Conservation (phyloP, 1,140 invertebrate species). For the Cyclina sinensis region DNA sequence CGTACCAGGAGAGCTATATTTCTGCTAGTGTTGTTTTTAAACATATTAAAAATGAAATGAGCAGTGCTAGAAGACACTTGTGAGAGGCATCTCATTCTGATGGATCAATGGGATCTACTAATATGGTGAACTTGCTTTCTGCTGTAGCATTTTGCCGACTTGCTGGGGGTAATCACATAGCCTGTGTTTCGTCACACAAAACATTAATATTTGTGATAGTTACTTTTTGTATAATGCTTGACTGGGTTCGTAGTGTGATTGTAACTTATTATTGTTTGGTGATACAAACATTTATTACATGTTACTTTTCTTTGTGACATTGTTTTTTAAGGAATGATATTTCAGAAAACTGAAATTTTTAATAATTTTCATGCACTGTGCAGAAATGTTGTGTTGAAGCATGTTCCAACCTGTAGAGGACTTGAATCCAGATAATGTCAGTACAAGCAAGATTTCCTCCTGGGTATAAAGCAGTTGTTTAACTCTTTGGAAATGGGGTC, state of each 20-base stretch:
- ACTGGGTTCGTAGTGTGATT: slow-evolving; percentile 44
- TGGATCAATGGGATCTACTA: slow-evolving; percentile 30
- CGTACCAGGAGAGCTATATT: background rate
- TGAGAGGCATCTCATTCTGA: slow-evolving; percentile 28
- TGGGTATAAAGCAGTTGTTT: too few relatives aligned
- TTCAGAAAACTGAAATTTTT: slow-evolving; percentile 30
- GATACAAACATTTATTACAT: slow-evolving; percentile 23
- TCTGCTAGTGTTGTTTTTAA: slow-evolving; percentile 20
- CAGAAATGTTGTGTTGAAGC: slow-evolving; percentile 29
- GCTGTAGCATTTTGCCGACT: slow-evolving; percentile 19
- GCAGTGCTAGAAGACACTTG: background rate
- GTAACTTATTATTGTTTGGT: slow-evolving; percentile 63
- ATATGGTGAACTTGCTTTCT: slow-evolving; percentile 35
- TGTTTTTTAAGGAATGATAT: slow-evolving; percentile 28
- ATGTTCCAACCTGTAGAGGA: slow-evolving; percentile 1
- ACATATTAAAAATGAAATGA: slow-evolving; percentile 18
- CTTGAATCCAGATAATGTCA: too few relatives aligned
- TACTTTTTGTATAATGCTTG: slow-evolving; percentile 64
- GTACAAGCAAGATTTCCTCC: too few relatives aligned
- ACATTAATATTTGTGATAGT: slow-evolving; percentile 66
- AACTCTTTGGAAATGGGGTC: too few relatives aligned
- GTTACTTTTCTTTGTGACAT: slow-evolving; percentile 16
- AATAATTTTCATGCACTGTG: background rate
- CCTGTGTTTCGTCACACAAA: slow-evolving; percentile 60
- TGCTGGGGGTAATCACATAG: slow-evolving; percentile 17